These are phyloP conservation scores for Ditylenchus dipsaci DNA, from an alignment of 1,140 invertebrate species.

Conservation along the genomic window DNA sequence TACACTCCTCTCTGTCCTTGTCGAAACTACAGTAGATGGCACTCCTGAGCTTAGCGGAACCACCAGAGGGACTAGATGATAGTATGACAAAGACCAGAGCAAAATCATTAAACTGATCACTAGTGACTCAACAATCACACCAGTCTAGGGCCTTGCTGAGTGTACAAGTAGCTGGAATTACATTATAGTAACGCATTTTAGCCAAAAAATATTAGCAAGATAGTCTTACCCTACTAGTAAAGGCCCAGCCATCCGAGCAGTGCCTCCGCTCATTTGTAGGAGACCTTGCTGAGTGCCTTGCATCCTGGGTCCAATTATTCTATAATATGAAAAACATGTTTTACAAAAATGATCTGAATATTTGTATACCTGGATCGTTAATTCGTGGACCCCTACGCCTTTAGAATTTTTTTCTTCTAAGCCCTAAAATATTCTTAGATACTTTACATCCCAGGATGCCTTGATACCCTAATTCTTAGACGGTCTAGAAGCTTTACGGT, in stretches of 20 bases:
- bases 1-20: too few relatives aligned
- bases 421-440: too few relatives aligned
- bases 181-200: slow-evolving; percentile 4
- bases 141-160: slow-evolving; percentile 16
- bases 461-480: too few relatives aligned
- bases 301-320: slow-evolving; percentile 40
- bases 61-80: slow-evolving; percentile 24
- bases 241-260: slow-evolving; percentile 24
- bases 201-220: background rate
- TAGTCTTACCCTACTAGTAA: slow-evolving; percentile 31
- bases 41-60: slow-evolving; percentile 3
- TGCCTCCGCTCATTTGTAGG: slow-evolving; percentile 33
- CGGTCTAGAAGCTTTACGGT: too few relatives aligned
- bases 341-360: background rate
- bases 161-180: slow-evolving; percentile 22
- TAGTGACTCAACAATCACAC: slow-evolving; percentile 22
- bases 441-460: too few relatives aligned
- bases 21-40: too few relatives aligned
- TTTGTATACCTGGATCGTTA: background rate
- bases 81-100: slow-evolving; percentile 22
- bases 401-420: too few relatives aligned
- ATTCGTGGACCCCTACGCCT: too few relatives aligned
- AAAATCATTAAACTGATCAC: slow-evolving; percentile 25
- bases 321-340: background rate
- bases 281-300: slow-evolving; percentile 42